A percentile compares a stretch with the other conserved stretches of the same genome.
Conservation (phyloP, 1,140 invertebrate genomes). For the Homarus americanus region DNA sequence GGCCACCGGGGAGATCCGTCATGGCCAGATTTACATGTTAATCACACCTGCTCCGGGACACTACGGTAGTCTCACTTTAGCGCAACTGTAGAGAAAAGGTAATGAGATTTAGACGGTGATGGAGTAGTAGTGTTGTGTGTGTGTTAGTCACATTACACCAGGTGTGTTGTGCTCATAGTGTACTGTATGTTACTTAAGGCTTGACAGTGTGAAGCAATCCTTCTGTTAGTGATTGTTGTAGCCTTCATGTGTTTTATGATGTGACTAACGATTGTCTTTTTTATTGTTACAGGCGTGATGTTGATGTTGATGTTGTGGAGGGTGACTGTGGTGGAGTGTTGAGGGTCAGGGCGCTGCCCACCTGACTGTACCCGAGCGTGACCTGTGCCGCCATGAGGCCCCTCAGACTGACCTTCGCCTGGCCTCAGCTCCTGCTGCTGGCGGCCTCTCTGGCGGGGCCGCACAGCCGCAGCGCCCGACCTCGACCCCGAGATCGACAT, state of each 20-base stretch:
- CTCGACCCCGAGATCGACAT: conserved; percentile 39
- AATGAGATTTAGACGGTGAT: not conserved
- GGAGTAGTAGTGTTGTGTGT: too few relatives aligned
- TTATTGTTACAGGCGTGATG: conserved; percentile 41
- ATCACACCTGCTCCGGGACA: too few relatives aligned
- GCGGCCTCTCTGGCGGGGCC: not conserved
- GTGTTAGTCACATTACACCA: too few relatives aligned
- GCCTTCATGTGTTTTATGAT: not conserved
- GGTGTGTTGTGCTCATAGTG: too few relatives aligned
- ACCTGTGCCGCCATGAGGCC: not conserved
- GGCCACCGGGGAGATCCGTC: too few relatives aligned
- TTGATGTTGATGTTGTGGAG: conserved; percentile 19
- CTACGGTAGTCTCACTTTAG: too few relatives aligned
- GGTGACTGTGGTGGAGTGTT: not conserved
- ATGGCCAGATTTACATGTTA: too few relatives aligned
- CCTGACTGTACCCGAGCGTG: not conserved
- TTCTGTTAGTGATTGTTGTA: not conserved
- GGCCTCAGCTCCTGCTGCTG: conserved; percentile 2
- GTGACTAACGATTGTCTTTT: not conserved
- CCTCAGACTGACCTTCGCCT: not conserved
- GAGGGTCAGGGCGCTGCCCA: conserved; percentile 2
- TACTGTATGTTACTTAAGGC: too few relatives aligned
- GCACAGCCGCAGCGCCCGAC: conserved; percentile 22
- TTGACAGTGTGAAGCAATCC: not conserved
- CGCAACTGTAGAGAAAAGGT: too few relatives aligned